Evolutionary conservation across 1,140 invertebrate genomes (phyloP), one percentile per base, ranked within the genome.

Genomic region (Saccostrea glomerata): DNA sequence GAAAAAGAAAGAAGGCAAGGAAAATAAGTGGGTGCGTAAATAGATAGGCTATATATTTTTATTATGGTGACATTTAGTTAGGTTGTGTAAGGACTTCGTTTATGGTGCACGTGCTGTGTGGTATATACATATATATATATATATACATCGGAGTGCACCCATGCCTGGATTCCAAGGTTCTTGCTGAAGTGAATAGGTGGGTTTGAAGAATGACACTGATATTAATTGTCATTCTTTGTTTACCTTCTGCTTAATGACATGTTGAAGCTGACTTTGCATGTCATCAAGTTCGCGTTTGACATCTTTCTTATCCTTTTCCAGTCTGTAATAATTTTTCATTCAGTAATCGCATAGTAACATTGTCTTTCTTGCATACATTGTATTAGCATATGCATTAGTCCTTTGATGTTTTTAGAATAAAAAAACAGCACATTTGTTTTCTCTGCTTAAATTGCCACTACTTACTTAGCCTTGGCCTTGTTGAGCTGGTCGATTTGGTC

Each of bases 401-500:
- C 47, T 47, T 5, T 9, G 47, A 6, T 47, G 4, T 20, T 63
- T 63, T 20, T 20, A 17, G n/a, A 1, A 20, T 20, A 63, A 0
- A 63, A 20, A 6, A 63, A 20, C 4, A 6, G 0, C 3, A 20
- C 15, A 20, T 15, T 15, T 60, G 15, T 15, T 17, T 63, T 20
- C 1, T 63, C 58, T 63, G 17, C n/a, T 63, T 6, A n/a, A 20
- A 63, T 84, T 84, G 36, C n/a, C 15, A 40, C 54, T 20, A 97
- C 97, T 97, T 96, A 99, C 98, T 98, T 99, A 94, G 98, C 97
- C 96, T 99, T 99, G 94, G 98, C 97, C 96, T 99, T 99, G 97
- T 99, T 98, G 94, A 99, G 97, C 95, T 99, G 98, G 96, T 99
- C 99, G 94, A 99, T 98, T 96, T 99, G 98, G 96, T 99, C 99